Evolutionary conservation across 2,797 vertebrate species (phyloP).

Genomic region (Lophura swinhoii): DNA sequence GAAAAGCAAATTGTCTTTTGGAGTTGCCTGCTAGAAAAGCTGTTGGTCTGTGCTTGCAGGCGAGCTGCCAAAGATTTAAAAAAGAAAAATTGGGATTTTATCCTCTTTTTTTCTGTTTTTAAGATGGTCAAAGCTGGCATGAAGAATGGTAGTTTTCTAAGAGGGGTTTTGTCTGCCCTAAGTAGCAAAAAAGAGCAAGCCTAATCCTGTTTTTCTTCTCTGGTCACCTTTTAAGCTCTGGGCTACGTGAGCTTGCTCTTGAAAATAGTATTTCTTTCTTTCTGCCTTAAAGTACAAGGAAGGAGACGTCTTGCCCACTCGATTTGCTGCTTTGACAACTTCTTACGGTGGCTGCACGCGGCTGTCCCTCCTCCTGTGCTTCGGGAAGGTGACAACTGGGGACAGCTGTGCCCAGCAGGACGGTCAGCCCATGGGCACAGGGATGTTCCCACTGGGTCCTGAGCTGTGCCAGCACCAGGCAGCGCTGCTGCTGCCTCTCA

Average conservation of each 20-base stretch:
- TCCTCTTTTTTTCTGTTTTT: constrained; percentile 31
- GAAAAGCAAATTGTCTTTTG: constrained; percentile 50
- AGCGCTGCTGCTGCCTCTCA: neutral
- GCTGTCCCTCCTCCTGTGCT: neutral
- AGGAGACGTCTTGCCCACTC: neutral
- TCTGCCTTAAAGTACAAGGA: neutral
- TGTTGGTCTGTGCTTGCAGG: constrained; percentile 15
- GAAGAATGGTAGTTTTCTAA: constrained; percentile 41
- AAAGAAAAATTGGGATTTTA: constrained; percentile 53
- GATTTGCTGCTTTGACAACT: neutral
- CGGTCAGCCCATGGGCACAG: rapidly evolving
- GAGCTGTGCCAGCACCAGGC: neutral
- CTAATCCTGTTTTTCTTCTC: constrained; percentile 51
- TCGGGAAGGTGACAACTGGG: neutral
- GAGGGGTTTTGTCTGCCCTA: constrained; percentile 34
- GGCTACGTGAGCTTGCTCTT: neutral
- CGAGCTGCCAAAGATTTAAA: constrained; percentile 62
- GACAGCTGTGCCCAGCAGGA: neutral
- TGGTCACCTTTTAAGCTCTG: constrained; percentile 26
- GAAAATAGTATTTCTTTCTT: neutral
- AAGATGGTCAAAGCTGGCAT: constrained; percentile 61
- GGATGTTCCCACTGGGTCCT: neutral
- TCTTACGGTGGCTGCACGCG: neutral
- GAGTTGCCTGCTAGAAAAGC: constrained; percentile 29
- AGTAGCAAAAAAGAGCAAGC: constrained; percentile 21